Evolutionary conservation across 2,113 vertebrate species (phyloP), one percentile per base, ranked within the genome.

Genomic region (Terrapene triunguis): DNA sequence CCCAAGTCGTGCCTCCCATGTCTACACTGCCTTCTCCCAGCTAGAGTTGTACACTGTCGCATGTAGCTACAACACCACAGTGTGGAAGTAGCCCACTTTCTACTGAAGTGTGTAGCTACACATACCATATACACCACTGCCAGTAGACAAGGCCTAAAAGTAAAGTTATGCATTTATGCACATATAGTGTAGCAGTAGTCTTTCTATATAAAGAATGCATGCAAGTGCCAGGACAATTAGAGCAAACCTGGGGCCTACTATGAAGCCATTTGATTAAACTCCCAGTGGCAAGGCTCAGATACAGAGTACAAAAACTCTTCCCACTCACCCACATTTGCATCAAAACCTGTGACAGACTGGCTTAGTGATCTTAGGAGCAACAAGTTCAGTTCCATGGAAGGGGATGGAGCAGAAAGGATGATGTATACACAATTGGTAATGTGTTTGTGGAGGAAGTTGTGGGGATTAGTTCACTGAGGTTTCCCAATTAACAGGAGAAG

Each of bases 331-430:
- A 76, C 42, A 38, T 22, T 76, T 76, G 11, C 13, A 78, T 24
- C 21, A 25, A 78, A 47, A 16, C 42, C 74, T 78, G 42, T 47
- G 25, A 78, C 12, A 78, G 10, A 47, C 42, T 4, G 14, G 11
- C 74, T 47, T 47, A 44, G 74, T 84, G 93, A 80, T 92, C 91
- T 93, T 92, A 92, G 92, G 95, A 94, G 95, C 93, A 91, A 91
- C 86, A 91, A 92, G 97, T 91, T 78, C 85, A 97, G 89, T 93
- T 87, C 85, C 47, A 35, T 44, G 76, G 74, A 96, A 94, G 81
- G 80, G 90, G 80, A 93, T 44, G 89, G 69, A 82, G 59, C 69
- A 94, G 85, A 96, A 89, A 38, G 57, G 96, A 89, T 48, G 65
- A 88, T 89, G 90, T 85, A 84, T 47, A 91, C 82, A 90, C 59